Conservation (phyloP, 2,797 vertebrate species). For the Sylvia borin region DNA sequence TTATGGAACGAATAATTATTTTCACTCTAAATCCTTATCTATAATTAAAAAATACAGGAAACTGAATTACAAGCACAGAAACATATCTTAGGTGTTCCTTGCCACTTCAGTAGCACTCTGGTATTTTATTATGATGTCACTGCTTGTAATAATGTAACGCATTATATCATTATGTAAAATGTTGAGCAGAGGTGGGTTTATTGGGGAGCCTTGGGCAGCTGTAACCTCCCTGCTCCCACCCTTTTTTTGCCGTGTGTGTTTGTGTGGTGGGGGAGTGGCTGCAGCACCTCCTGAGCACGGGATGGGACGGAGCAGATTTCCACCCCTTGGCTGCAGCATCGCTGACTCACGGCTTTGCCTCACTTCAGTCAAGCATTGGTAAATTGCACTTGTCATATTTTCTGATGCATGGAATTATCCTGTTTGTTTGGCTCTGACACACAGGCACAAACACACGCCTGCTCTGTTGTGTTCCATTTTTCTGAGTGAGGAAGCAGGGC, state of each 20-base stretch:
- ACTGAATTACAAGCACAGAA: constrained; percentile 39
- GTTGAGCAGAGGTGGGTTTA: constrained; percentile 46
- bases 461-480: not conserved
- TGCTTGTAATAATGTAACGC: constrained; percentile 15
- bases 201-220: constrained; percentile 24
- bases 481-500: not conserved
- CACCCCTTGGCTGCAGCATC: not conserved
- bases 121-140: constrained; percentile 53
- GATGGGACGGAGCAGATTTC: not conserved
- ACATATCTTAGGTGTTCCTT: constrained; percentile 48
- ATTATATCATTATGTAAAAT: constrained; percentile 55
- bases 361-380: not conserved
- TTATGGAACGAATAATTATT: constrained; percentile 62
- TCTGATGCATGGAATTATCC: constrained; percentile 26
- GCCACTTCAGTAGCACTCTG: constrained; percentile 21
- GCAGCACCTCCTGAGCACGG: not conserved
- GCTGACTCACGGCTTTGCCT: constrained; percentile 61
- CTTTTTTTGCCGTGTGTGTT: not conserved
- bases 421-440: constrained; percentile 22
- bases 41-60: constrained; percentile 59
- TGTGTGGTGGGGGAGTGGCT: constrained; percentile 5
- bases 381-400: constrained; percentile 33
- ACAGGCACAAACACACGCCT: not conserved
- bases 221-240: constrained; percentile 2
- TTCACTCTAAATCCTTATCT: constrained; percentile 67